Evolutionary conservation across 2,113 vertebrate genomes (phyloP), one percentile per base, ranked within the genome.

Genomic region (Osmerus eperlanus): DNA sequence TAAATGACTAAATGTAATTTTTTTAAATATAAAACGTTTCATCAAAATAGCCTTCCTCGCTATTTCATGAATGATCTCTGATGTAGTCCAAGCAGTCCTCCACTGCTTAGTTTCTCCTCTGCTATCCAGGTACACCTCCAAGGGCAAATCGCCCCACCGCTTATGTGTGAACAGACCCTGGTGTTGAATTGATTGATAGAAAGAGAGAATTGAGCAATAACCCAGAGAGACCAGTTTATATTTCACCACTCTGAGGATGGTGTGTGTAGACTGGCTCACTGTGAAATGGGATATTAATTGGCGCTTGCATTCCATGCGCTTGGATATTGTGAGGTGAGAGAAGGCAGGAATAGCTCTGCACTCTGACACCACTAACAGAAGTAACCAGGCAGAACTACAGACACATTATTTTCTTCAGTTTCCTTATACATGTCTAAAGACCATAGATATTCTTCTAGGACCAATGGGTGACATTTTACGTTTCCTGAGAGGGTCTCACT

Each of bases 241-340:
- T 82, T 80, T 83, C 76, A 70, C 66, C 75, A 76, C 23, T 59
- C 61, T 68, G 69, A 65, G 70, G 68, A 72, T 75, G 82, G 68
- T 68, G 73, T 74, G 67, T 73, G 66, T 82, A 70, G 78, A 47
- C 73, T 70, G 68, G 73, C 67, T 53, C 71, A 59, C 61, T 36
- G 71, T 75, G 78, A 79, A 81, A 77, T 78, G 53, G 71, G 55
- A 72, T 78, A 68, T 87, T 82, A 84, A 84, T 85, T 76, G 70
- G 74, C 23, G 74, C 82, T 83, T 72, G 70, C 9, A 0, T 81
- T 59, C 32, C 76, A 68, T 73, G 64, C 75, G 51, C 51, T 65
- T 68, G 67, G 69, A 23, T 72, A 23, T 80, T 70, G 73, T 62
- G 70, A 83, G 75, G 79, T 28, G 72, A 61, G 41, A 13, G 53